Base-by-base conservation (phyloP, 2,888 invertebrate species). In the Spisula subtruncata region DNA sequence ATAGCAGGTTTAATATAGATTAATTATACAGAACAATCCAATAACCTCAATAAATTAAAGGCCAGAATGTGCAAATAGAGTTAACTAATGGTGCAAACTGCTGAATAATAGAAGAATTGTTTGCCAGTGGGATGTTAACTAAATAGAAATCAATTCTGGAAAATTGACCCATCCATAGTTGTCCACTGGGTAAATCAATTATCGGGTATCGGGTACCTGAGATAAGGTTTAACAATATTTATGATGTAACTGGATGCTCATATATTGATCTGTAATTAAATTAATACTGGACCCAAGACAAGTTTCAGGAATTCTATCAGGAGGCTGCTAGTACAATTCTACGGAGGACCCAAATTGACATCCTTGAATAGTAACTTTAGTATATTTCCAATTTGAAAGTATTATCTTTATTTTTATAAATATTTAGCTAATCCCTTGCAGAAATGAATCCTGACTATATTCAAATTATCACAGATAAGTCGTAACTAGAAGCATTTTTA, bases 211-310 rank as follows among this genome's bases (percentile, higher is more conserved):
- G 41, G 41, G 41, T 41, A 8, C 41, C 41, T 41, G 32, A 75
- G 75, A 75, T 75, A 35, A 75, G 35, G 20, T 10, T 75, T 35
- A 32, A 32, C n/a, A 14, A 29, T n/a, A 75, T 75, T 75, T 75
- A 75, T 75, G 35, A 32, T 32, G 75, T 75, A 25, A 75, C 14
- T 32, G 32, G 75, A 32, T 75, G 75, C 75, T 75, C 75, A 32
- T 75, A 12, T 35, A 75, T 75, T 75, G 75, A 75, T 75, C 14
- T 32, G 14, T 14, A 75, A 75, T 71, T 60, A 60, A 60, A n/a
- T 25, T 25, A 60, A 2, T 60, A 60, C n/a, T n/a, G 12, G n/a
- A 8, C 60, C 10, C 25, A 20, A 18, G n/a, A 60, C 60, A 60
- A 60, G 25, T 51, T 16, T 16, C 1, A 16, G 51, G 51, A 51